Base-by-base conservation (phyloP, 2,888 invertebrate genomes). In the Tetanocera ferruginea region DNA sequence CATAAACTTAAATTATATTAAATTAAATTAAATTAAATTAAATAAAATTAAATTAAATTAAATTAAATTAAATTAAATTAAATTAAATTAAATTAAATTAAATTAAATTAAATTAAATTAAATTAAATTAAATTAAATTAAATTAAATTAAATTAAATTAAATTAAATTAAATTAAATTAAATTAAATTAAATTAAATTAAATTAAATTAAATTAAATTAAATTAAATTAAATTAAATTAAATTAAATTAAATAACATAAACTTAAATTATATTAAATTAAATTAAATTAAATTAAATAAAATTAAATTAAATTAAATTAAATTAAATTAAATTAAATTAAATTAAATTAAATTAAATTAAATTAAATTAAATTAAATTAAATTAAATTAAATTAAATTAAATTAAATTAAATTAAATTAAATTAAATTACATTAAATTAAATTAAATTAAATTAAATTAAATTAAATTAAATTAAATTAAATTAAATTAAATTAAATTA, bases 31-130 rank as follows among this genome's bases (percentile, higher is more conserved):
- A 19, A 64, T 77, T 79, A 77, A 79, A 79, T 73, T 77, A 74
- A 37, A 70, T 37, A 55, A 31, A 74, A 77, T 66, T 62, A 73
- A 74, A 79, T 75, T 77, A 64, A 79, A 70, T 71, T 23, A 75
- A 72, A 77, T 76, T 77, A 77, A 70, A 77, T 79, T 79, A 79
- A 79, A 79, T 25, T 28, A 60, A 60, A 60, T 25, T 60, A 23
- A 60, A n/a, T 60, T 60, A 23, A 60, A 60, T 60, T 25, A 60
- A 60, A 60, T 60, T n/a, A n/a, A n/a, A n/a, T n/a, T n/a, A n/a
- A 60, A 25, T 28, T 25, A 60, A 19, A 60, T 60, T 25, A 60
- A 60, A 60, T 60, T 28, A 60, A 1, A 60, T n/a, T n/a, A n/a
- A n/a, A n/a, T n/a, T n/a, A n/a, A n/a, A n/a, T n/a, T n/a, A n/a